Evolutionary conservation across 2,888 invertebrate genomes (phyloP).

Genomic region (Hypselothyrea guttata): DNA sequence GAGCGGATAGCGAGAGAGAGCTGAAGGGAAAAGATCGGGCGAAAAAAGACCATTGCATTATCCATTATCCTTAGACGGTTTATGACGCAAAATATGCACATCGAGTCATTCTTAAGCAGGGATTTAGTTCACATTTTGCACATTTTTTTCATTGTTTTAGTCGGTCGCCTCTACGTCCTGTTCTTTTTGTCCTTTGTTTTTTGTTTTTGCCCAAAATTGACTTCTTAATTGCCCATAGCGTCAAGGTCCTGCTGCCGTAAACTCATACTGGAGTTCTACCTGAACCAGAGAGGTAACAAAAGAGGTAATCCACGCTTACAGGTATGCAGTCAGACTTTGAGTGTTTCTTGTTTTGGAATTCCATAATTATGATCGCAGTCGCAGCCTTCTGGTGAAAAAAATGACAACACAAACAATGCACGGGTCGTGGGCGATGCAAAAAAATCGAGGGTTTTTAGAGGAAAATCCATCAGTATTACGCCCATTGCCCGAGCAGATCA

Average conservation of each 20-base stretch:
- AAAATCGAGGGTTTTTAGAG: slow-evolving; percentile 75
- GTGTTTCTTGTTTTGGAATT: slow-evolving; percentile 71
- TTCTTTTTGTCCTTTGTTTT: slow-evolving; percentile 39
- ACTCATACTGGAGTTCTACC: too few species aligned
- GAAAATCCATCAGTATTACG: slow-evolving; percentile 79
- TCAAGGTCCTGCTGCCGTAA: slow-evolving; percentile 28
- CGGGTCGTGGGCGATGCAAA: slow-evolving; percentile 49
- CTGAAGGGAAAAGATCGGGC: too few species aligned
- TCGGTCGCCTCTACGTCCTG: slow-evolving; percentile 10
- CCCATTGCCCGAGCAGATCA: slow-evolving; percentile 68
- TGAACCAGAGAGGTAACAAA: slow-evolving; percentile 36
- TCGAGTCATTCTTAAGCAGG: slow-evolving; percentile 67
- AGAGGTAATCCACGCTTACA: slow-evolving; percentile 69
- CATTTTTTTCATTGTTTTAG: slow-evolving; percentile 69
- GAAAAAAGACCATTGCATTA: too few species aligned
- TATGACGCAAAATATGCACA: slow-evolving; percentile 63
- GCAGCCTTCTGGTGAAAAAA: slow-evolving; percentile 65
- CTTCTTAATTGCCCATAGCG: slow-evolving; percentile 70
- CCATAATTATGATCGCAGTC: slow-evolving; percentile 73
- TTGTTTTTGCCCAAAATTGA: slow-evolving; percentile 66
- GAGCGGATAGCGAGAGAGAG: too few species aligned
- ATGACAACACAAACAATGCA: slow-evolving; percentile 35
- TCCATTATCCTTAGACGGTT: slow-evolving; percentile 38
- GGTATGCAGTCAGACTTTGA: slow-evolving; percentile 43
- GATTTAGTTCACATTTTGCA: slow-evolving; percentile 73